Conservation (phyloP, 2,113 vertebrate genomes). For the Oreotrochilus melanogaster region DNA sequence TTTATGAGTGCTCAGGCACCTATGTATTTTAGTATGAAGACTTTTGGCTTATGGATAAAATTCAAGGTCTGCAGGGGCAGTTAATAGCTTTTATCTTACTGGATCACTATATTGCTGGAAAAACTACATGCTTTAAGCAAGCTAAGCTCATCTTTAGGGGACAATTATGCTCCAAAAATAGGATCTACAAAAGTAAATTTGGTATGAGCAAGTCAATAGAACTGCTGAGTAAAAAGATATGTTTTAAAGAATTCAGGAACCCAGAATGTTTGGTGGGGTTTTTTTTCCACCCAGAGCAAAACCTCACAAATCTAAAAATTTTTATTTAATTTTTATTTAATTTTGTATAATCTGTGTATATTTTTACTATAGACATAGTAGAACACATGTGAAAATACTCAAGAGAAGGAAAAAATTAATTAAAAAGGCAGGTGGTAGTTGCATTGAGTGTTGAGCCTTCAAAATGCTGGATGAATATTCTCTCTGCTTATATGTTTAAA, state of each 20-base stretch:
- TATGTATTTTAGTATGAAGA: not conserved
- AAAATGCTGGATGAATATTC: not conserved
- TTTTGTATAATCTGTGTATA: not conserved
- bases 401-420: not conserved
- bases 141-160: fast-evolving
- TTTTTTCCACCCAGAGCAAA: not conserved
- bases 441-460: not conserved
- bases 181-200: not conserved
- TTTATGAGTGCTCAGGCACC: not conserved
- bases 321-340: not conserved
- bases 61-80: not conserved
- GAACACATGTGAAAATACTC: not conserved
- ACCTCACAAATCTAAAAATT: not conserved
- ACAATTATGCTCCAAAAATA: not conserved
- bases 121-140: not conserved
- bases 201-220: not conserved
- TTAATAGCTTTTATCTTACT: not conserved
- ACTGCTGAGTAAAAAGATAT: not conserved
- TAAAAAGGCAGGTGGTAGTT: not conserved
- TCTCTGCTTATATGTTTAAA: not conserved
- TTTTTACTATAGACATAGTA: not conserved
- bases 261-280: not conserved
- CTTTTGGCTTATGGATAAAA: not conserved
- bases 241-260: not conserved
- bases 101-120: not conserved